phyloP scores from a whole-genome alignment of 1,140 invertebrate genomes.

The Penaeus vannamei region DNA sequence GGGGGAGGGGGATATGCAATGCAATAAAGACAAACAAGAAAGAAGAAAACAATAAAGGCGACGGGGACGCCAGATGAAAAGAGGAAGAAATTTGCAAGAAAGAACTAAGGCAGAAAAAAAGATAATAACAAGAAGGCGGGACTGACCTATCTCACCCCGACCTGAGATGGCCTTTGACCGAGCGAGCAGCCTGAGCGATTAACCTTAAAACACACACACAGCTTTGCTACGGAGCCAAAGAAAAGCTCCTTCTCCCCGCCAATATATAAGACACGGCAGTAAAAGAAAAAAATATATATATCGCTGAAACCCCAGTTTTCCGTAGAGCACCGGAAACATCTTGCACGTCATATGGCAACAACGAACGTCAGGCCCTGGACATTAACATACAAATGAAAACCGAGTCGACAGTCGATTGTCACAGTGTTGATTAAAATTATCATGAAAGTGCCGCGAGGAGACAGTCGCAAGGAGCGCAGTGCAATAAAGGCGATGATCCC shows the following conservation, averaged over 20 bases:
- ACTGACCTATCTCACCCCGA: too few species aligned
- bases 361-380: constrained; percentile 37
- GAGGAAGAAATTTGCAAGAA: too few species aligned
- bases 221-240: too few species aligned
- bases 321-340: constrained; percentile 29
- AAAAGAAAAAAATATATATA: neutral
- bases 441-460: constrained; percentile 43
- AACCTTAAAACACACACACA: too few species aligned
- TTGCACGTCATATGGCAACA: constrained; percentile 41
- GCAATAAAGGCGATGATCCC: constrained; percentile 29
- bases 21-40: too few species aligned
- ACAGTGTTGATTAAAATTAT: constrained; percentile 58
- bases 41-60: too few species aligned
- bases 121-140: too few species aligned
- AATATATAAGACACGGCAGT: neutral
- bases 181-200: too few species aligned
- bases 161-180: too few species aligned
- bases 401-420: constrained; percentile 53
- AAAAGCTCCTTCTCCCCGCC: neutral
- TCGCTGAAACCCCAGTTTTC: constrained; percentile 28
- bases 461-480: constrained; percentile 29
- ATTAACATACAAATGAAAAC: constrained; percentile 60
- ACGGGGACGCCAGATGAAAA: too few species aligned
- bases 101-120: too few species aligned
- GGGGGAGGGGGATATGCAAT: too few species aligned